A percentile compares a stretch with the other conserved stretches of the same genome.
These are phyloP conservation scores for Hemicrepidius hirtus DNA, from an alignment of 2,888 invertebrate species.

Conservation along the genomic window DNA sequence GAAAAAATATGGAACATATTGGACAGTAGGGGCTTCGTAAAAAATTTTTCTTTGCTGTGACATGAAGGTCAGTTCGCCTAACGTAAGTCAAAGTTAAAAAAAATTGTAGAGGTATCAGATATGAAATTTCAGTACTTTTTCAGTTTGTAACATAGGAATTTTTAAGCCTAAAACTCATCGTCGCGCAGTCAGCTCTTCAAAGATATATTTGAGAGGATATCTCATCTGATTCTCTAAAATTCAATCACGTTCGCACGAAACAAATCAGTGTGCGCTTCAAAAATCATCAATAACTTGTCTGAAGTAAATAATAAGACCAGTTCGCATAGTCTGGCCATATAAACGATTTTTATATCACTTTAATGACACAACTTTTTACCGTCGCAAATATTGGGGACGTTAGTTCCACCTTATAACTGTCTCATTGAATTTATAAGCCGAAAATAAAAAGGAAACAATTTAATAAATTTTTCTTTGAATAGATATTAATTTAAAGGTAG, in stretches of 20 bases:
- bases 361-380: slow-evolving; percentile 68
- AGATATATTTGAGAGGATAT: background rate
- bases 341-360: slow-evolving; percentile 67
- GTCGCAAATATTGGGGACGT: slow-evolving; percentile 59
- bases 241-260: slow-evolving; percentile 61
- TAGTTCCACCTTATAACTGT: slow-evolving; percentile 65
- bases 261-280: slow-evolving; percentile 64
- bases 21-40: no score
- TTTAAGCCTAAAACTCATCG: no score
- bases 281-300: slow-evolving; percentile 58
- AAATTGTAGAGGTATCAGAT: no score
- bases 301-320: slow-evolving; percentile 62
- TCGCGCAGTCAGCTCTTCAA: no score
- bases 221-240: slow-evolving; percentile 51
- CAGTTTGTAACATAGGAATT: no score
- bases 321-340: slow-evolving; percentile 67
- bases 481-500: no score
- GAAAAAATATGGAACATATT: no score
- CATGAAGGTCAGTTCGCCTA: no score
- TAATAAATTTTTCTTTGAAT: no score
- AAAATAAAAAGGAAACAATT: background rate
- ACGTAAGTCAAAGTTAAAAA: no score
- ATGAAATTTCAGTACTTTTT: no score
- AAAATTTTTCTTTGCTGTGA: no score
- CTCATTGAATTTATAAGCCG: slow-evolving; percentile 67